Base-by-base conservation (phyloP, 2,113 vertebrate genomes). In the Aviceda subcristata region DNA sequence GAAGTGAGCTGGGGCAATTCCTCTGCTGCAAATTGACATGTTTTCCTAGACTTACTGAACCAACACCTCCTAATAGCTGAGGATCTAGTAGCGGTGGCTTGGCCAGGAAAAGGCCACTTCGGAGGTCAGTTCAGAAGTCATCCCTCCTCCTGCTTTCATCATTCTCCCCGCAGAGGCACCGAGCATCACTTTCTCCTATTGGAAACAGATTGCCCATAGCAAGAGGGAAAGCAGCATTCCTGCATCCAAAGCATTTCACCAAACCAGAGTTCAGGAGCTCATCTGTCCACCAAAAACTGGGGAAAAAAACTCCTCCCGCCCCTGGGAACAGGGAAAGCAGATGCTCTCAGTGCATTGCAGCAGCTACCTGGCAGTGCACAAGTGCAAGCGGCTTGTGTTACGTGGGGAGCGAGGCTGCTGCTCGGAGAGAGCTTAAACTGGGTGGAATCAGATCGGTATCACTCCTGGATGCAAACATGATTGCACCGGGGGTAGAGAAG, bases 361-460 rank as follows among this genome's bases (percentile, higher is more conserved):
- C 14, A 57, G 17, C 64, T 60, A 12, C 1, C 0, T 15, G 53
- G 77, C 85, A 29, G 66, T 38, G 26, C 69, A 87, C 22, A 68
- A 92, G 53, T 21, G 48, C 51, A 83, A 86, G 56, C 34, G 62
- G 84, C 74, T 50, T 3, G 0, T 15, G 24, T 32, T 26, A 32
- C 1, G 0, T 6, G 12, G 62, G 66, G 45, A 86, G 62, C 32
- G 59, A 75, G 51, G 60, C 64, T 94, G 82, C 38, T 71, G 86
- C 78, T 84, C 80, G 77, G 57, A 78, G 64, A 87, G 86, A 91
- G 45, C 69, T 87, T 86, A 62, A 8, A 53, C 66, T 30, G 69
- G 43, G 51, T 76, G 57, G 80, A 95, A 94, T 92, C 64, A 94
- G 95, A 91, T 89, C 10, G 1, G n/a, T 72, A 83, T 91, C 92